Evolutionary conservation across 1,140 invertebrate genomes (phyloP), one percentile per base, ranked within the genome.

Genomic region (Drosophila kepulauana): DNA sequence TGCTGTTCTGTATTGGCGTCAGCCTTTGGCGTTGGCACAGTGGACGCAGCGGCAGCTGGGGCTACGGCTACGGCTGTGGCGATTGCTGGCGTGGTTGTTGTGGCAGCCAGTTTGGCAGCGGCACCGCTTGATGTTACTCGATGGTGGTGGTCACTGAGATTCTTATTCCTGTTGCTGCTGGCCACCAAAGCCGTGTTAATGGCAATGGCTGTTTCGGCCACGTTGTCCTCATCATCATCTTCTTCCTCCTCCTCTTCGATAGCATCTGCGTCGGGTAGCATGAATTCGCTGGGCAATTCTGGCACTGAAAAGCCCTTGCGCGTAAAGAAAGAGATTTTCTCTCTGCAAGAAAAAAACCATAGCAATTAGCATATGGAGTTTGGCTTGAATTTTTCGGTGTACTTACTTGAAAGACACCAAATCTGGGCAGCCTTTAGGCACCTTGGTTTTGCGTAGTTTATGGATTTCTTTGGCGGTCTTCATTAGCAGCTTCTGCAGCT

Each of bases 311-410:
- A 89, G 82, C 97, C 97, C 5, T 96, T 94, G 68, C 96, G 94
- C 1, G 97, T 98, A 92, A 99, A 98, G 93, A 99, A 99, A 10
- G 97, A 97, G 95, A 99, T 99, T 93, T 98, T 98, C 93, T 98
- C 97, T 94, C 97, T 98, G 93, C 15, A 64, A 77, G 3, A 45
- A 28, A 30, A 25, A 33, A 28, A 49, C 1, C 51, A 16, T 94
- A 16, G 33, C 45, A n/a, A 52, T 51, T 10, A 13, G 28, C 11
- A 5, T 13, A 3, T 30, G 0, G 15, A 20, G 16, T 20, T n/a
- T 25, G 5, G 5, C 3, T 25, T 46, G 5, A 3, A 28, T 2
- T 13, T 1, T 28, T 10, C 1, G 16, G 0, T 11, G 11, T 15
- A 96, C 96, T 95, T 93, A 99, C 98, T 97, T 98, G 93, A 99